Percentiles rank a stretch among this genome's conserved stretches.
phyloP scores from a whole-genome alignment of 2,113 vertebrate species.

The Phyllostomus discolor region DNA sequence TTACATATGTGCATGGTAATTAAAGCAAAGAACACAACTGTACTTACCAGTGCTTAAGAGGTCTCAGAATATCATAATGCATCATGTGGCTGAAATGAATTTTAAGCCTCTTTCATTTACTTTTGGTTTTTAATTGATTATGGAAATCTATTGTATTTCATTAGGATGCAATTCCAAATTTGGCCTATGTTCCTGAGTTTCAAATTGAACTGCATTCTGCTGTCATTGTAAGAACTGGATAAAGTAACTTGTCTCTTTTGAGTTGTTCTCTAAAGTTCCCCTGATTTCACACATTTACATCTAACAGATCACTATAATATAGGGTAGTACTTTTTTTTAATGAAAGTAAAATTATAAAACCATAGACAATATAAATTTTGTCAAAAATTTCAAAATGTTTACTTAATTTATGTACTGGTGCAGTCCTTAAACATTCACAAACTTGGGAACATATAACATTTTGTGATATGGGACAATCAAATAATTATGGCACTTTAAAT shows the following conservation, averaged over 20 bases:
- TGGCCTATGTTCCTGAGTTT: background rate
- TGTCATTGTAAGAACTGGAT: background rate
- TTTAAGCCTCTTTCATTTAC: background rate
- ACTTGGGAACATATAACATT: background rate
- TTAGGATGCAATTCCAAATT: background rate
- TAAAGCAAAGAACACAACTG: background rate
- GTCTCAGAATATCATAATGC: background rate
- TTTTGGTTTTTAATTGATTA: slow-evolving; percentile 5
- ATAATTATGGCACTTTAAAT: background rate
- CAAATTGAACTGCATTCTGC: background rate
- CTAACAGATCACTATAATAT: background rate
- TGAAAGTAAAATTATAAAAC: background rate
- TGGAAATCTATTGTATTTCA: background rate
- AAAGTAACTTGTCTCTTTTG: background rate
- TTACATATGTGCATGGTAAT: background rate
- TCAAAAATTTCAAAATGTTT: background rate
- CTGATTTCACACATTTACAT: background rate
- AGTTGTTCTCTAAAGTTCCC: background rate
- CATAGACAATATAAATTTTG: background rate
- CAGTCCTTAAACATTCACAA: background rate
- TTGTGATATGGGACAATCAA: background rate
- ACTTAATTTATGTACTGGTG: background rate
- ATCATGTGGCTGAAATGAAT: background rate
- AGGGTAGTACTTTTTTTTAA: background rate
- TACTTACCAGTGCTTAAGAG: background rate